Conservation (phyloP, 2,888 invertebrate species). For the Antheraea yamamai region DNA sequence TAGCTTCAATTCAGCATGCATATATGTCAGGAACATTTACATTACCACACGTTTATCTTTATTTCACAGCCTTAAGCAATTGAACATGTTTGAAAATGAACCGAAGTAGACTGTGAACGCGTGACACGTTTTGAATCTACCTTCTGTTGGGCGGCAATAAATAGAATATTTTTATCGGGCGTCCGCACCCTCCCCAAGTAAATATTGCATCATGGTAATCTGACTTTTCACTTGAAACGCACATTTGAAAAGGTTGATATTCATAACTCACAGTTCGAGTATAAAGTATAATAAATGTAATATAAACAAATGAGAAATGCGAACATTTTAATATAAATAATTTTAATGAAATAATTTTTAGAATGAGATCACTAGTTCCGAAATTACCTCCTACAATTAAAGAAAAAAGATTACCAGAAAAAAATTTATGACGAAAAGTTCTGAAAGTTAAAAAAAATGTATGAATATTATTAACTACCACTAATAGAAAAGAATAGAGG, state of each 20-base stretch:
- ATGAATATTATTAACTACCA: no score
- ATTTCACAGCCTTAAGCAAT: slow-evolving; percentile 45
- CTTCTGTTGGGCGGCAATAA: slow-evolving; percentile 65
- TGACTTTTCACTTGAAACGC: slow-evolving; percentile 22
- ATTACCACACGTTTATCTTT: not conserved
- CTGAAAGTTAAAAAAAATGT: no score
- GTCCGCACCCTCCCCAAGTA: slow-evolving; percentile 68
- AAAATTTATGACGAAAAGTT: no score
- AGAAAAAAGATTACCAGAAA: no score
- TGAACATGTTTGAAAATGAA: slow-evolving; percentile 51
- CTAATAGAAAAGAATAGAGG: no score
- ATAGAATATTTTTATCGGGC: slow-evolving; percentile 80
- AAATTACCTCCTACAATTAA: no score
- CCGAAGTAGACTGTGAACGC: slow-evolving; percentile 73
- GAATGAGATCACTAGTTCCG: no score
- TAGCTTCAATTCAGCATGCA: not conserved
- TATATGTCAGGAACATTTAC: not conserved
- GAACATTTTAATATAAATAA: not conserved
- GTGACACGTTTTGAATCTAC: slow-evolving; percentile 76
- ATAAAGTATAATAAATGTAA: not conserved
- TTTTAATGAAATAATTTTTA: not conserved
- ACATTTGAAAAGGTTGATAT: slow-evolving; percentile 13
- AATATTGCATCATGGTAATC: slow-evolving; percentile 56
- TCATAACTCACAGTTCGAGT: not conserved
- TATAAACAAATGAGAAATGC: not conserved